These are phyloP conservation scores for Nemotelus pantherinus DNA, from an alignment of 2,888 invertebrate species.

Conservation along the genomic window DNA sequence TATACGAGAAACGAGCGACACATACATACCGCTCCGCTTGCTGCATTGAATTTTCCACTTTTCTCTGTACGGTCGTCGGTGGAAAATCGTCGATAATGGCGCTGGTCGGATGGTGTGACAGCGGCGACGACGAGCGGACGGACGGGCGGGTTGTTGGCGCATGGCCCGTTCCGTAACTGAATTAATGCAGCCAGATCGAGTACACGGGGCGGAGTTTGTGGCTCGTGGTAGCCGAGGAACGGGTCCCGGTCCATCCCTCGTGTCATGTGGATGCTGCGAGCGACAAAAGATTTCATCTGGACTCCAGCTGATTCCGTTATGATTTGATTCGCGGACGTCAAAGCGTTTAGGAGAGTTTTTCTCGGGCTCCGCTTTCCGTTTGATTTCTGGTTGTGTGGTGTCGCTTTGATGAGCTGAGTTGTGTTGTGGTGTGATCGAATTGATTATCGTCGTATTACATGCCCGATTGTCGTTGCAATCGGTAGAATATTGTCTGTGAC, in stretches of 20 bases:
- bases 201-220: constrained; percentile 12
- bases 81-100: constrained; percentile 44
- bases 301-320: constrained; percentile 42
- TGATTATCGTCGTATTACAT: constrained; percentile 6
- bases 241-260: constrained; percentile 29
- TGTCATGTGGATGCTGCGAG: constrained; percentile 25
- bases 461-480: not conserved
- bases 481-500: too few relatives aligned
- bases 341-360: constrained; percentile 38
- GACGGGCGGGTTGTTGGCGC: constrained; percentile 18
- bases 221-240: not conserved
- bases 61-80: constrained; percentile 14
- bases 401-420: too few relatives aligned
- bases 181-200: constrained; percentile 12
- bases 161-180: constrained; percentile 6
- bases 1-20: constrained; percentile 20
- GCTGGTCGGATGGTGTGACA: not conserved
- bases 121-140: not conserved
- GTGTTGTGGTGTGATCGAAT: constrained; percentile 11
- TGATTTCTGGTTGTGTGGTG: constrained; percentile 3
- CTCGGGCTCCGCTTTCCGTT: constrained; percentile 23
- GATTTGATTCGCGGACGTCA: constrained; percentile 50
- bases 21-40: not conserved
- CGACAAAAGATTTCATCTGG: constrained; percentile 30
- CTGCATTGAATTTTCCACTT: constrained; percentile 38